Evolutionary conservation across 2,113 vertebrate species (phyloP).

Genomic region (Turnix velox): DNA sequence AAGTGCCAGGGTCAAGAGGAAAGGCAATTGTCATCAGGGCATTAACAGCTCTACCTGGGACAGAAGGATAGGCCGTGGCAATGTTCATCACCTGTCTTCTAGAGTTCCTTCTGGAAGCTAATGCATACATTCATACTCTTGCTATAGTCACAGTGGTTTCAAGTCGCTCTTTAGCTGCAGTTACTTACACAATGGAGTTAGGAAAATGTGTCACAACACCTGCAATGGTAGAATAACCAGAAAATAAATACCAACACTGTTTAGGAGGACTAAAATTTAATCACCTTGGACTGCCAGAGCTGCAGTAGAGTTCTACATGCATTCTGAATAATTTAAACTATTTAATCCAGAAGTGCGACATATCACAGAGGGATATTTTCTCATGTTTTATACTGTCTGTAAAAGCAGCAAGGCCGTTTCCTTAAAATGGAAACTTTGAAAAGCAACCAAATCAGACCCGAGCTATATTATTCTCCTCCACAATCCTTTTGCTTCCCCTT

Average conservation of each 20-base stretch:
- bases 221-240: neutral
- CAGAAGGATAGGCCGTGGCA: neutral
- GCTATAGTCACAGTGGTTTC: neutral
- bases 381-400: neutral
- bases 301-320: neutral
- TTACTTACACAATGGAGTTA: neutral
- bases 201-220: neutral
- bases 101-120: neutral
- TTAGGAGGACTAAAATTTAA: slow-evolving; percentile 7
- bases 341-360: neutral
- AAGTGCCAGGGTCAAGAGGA: neutral
- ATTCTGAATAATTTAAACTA: neutral
- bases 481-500: too few species aligned
- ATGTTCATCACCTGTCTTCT: neutral
- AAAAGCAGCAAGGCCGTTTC: neutral
- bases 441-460: neutral
- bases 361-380: neutral
- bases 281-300: neutral
- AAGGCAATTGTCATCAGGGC: neutral
- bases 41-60: neutral
- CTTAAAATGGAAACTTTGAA: neutral
- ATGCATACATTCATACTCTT: neutral
- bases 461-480: neutral
- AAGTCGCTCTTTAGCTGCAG: neutral
- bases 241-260: neutral